Evolutionary conservation across 2,888 invertebrate species (phyloP).

Genomic region (Eucera pruinosa): DNA sequence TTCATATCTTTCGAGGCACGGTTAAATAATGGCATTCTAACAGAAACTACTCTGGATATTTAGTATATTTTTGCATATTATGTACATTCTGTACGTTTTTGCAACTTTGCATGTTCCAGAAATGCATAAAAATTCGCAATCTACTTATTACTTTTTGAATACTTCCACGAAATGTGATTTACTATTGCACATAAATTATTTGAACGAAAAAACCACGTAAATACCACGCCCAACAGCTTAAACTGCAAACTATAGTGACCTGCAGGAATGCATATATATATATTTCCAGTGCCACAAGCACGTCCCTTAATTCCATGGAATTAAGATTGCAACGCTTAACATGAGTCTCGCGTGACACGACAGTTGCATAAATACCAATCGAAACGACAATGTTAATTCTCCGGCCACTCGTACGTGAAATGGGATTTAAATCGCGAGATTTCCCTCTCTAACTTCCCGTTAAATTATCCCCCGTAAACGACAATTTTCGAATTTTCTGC

Average conservation of each 20-base stretch:
- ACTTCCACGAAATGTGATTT: no score
- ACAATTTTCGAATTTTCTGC: constrained; percentile 25
- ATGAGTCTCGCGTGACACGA: constrained; percentile 12
- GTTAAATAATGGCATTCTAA: no score
- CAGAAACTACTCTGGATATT: no score
- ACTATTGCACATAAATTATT: no score
- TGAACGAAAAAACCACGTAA: neutral
- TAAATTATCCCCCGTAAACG: constrained; percentile 6
- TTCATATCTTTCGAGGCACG: no score
- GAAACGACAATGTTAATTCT: constrained; percentile 23
- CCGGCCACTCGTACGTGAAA: constrained; percentile 28
- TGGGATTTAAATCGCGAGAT: constrained; percentile 29
- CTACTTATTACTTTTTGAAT: no score
- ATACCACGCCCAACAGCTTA: neutral
- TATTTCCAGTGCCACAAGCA: neutral
- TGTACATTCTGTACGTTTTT: no score
- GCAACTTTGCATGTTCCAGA: no score
- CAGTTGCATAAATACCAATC: constrained; percentile 23
- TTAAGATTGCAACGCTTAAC: constrained; percentile 12
- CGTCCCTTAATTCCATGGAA: constrained; percentile 16
- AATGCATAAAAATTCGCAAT: no score
- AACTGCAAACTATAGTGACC: neutral
- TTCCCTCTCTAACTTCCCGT: constrained; percentile 4
- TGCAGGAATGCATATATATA: neutral
- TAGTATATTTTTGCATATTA: no score